phyloP scores from a whole-genome alignment of 1,140 invertebrate species.

The Reticulitermes speratus region DNA sequence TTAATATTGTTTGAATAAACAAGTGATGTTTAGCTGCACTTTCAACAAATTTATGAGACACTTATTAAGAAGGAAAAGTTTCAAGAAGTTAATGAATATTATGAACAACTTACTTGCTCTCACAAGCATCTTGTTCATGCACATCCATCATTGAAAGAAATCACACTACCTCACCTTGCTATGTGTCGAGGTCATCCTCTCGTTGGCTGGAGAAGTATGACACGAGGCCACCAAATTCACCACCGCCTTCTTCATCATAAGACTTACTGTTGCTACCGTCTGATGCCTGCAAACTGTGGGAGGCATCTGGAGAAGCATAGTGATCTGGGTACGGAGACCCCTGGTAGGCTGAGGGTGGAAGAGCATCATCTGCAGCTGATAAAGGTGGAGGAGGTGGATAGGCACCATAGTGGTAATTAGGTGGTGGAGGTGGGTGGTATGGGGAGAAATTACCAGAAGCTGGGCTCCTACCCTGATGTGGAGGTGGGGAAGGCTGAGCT shows the following conservation, averaged over 20 bases:
- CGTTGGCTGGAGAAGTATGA: conserved; percentile 83
- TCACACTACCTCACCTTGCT: conserved; percentile 40
- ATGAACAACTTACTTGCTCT: not conserved
- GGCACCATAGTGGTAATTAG: conserved; percentile 52
- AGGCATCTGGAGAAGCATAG: conserved; percentile 35
- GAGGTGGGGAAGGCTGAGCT: conserved; percentile 44
- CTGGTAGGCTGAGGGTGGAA: conserved; percentile 34
- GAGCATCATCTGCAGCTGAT: conserved; percentile 45
- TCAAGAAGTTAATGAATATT: not conserved
- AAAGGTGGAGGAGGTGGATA: conserved; percentile 50
- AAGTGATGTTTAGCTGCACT: not conserved
- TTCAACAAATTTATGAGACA: not conserved
- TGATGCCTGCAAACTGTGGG: conserved; percentile 38
- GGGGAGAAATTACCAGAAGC: conserved; percentile 49
- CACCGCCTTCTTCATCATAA: conserved; percentile 58
- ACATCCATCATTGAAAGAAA: too few species aligned
- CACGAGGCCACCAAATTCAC: conserved; percentile 81
- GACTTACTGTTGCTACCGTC: conserved; percentile 43
- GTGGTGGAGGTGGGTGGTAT: conserved; percentile 51
- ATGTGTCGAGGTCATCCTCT: conserved; percentile 68
- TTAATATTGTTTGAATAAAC: conserved; percentile 8
- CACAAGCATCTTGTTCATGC: not conserved
- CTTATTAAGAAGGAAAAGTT: not conserved
- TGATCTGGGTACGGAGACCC: conserved; percentile 41
- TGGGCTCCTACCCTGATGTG: conserved; percentile 40